Percentiles rank a stretch among this genome's conserved stretches.
These are phyloP conservation scores for Ornithoptera alexandrae DNA, from an alignment of 2,888 invertebrate genomes.

Conservation along the genomic window DNA sequence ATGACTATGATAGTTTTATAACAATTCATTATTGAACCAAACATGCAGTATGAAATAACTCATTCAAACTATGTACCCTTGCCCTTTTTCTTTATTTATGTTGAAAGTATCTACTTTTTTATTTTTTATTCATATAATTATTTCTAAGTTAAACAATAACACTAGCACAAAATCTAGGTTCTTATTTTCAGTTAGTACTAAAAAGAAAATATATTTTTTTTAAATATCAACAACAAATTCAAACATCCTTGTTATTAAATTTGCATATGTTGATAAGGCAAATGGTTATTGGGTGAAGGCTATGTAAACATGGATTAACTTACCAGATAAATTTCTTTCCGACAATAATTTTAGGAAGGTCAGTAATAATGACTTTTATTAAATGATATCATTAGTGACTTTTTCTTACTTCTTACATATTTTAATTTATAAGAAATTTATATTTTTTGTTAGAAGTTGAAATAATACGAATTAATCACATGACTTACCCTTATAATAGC, in stretches of 20 bases:
- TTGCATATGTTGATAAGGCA: slow-evolving; percentile 23
- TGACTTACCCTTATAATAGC: slow-evolving; percentile 80
- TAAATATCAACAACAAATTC: slow-evolving; percentile 1
- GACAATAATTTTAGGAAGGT: slow-evolving; percentile 7
- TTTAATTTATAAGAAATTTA: neutral
- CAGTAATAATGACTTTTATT: neutral
- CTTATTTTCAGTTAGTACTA: neutral
- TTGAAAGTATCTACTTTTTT: neutral
- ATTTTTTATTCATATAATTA: neutral
- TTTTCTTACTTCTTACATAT: neutral
- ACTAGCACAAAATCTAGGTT: neutral
- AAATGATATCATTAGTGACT: neutral
- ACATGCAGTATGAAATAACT: too few species aligned
- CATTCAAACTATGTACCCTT: too few species aligned
- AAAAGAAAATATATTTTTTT: neutral
- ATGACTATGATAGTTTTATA: too few species aligned
- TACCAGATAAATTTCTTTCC: slow-evolving; percentile 17
- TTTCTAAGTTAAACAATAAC: neutral
- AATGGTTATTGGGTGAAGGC: slow-evolving; percentile 30
- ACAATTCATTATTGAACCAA: too few species aligned
- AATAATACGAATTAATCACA: slow-evolving; percentile 6
- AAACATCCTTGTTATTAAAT: slow-evolving; percentile 27
- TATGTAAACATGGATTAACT: slow-evolving; percentile 26
- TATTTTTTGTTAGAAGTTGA: neutral
- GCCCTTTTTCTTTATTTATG: neutral